Evolutionary conservation across 2,888 invertebrate species (phyloP).

Genomic region (Pegoplata infirma): DNA sequence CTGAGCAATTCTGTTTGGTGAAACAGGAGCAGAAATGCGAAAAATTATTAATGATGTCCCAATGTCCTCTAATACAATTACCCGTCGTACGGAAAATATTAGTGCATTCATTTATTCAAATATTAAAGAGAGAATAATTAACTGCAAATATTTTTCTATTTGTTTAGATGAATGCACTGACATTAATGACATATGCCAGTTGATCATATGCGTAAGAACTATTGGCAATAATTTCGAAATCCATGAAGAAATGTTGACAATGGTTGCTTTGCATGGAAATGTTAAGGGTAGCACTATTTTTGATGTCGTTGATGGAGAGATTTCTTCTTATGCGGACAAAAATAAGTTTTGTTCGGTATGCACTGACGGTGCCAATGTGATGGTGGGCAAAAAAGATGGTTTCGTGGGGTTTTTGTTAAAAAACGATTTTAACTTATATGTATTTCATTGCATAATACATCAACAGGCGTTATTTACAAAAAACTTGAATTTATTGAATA

Average conservation of each 20-base stretch:
- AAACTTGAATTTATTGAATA: not conserved
- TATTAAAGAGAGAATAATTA: not conserved
- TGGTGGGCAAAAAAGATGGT: too few relatives aligned
- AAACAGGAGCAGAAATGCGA: not conserved
- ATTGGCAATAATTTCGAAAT: not conserved
- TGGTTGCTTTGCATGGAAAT: not conserved
- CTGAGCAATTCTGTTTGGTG: not conserved
- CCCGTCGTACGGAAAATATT: not conserved
- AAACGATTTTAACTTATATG: too few relatives aligned
- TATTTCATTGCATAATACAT: not conserved
- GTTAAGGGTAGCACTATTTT: constrained; percentile 6
- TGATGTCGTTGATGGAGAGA: not conserved
- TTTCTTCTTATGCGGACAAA: not conserved
- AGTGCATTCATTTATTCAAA: too few relatives aligned
- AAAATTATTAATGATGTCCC: constrained; percentile 15
- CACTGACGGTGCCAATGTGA: too few relatives aligned
- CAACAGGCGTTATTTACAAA: not conserved
- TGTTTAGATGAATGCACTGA: too few relatives aligned
- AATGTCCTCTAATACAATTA: not conserved
- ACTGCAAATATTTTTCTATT: constrained; percentile 11
- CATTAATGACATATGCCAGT: too few relatives aligned
- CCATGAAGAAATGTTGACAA: not conserved
- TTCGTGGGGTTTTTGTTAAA: too few relatives aligned
- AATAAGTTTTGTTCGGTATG: too few relatives aligned
- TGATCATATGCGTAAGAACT: not conserved